Base-by-base conservation (phyloP, 2,888 invertebrate species). In the Ochropleura plecta region DNA sequence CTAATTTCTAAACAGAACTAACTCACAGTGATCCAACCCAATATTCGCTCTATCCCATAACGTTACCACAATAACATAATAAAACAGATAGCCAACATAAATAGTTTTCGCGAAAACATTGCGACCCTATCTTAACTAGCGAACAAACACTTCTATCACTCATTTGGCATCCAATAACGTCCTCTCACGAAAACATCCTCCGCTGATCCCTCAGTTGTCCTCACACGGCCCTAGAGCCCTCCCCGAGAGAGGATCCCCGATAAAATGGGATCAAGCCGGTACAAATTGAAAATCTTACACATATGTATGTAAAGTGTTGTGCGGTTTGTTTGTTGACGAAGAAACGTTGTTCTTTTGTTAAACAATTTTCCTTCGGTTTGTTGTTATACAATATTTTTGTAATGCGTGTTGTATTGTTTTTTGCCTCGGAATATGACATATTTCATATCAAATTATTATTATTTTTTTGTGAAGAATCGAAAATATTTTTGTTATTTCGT, bases 201-300 rank as follows among this genome's bases (percentile, higher is more conserved):
- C 74, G 14, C 60, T 73, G 76, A 87, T 81, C 85, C 85, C 79
- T 81, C 88, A 79, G 82, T 62, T 6, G 44, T 76, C 76, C 76
- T 64, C 76, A n/a, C 18, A 0, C 46, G 63, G 49, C 79, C 70
- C 48, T n/a, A 18, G 68, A 83, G 79, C 81, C 83, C 79, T 75
- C 85, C 86, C 89, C 44, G 80, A 76, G 81, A 78, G 79, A 72
- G 86, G 85, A 83, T 81, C 81, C 87, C 85, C 88, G 90, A 90
- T 90, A 90, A 89, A 85, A 79, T 77, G 78, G 84, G 85, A 86
- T 85, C 88, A 88, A 81, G 86, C 83, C 83, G 81, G 86, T 85
- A 86, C 88, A 89, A 89, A 89, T 89, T 89, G 89, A 89, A 89
- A 88, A 89, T 83, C 88, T 88, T 80, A 73, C 76, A 84, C 81